Conservation (phyloP, 2,888 invertebrate species). For the Phaonia tiefii region DNA sequence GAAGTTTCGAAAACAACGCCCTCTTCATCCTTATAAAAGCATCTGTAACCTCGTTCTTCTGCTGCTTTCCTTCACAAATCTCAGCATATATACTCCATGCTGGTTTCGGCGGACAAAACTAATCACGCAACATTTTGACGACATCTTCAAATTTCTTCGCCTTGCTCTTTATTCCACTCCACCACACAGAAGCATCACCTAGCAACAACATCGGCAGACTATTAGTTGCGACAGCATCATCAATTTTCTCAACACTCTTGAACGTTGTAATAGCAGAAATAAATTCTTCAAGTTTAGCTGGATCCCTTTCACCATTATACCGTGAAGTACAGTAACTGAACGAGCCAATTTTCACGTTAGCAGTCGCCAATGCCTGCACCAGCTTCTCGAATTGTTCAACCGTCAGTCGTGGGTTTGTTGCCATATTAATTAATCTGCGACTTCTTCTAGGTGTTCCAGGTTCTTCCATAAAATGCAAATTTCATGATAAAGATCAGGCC, state of each 20-base stretch:
- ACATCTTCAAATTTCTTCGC: background rate
- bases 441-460: too few relatives aligned
- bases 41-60: constrained; percentile 28
- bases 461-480: too few relatives aligned
- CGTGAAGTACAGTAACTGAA: background rate
- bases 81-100: constrained; percentile 35
- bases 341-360: background rate
- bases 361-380: background rate
- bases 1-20: constrained; percentile 20
- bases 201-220: background rate
- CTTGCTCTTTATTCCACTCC: background rate
- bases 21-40: constrained; percentile 20
- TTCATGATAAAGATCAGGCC: too few relatives aligned
- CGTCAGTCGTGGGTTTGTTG: too few relatives aligned
- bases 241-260: background rate
- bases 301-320: background rate
- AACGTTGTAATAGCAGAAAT: background rate
- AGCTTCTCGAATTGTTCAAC: too few relatives aligned
- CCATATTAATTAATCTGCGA: too few relatives aligned
- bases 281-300: background rate
- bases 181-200: background rate
- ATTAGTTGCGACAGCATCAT: background rate
- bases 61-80: constrained; percentile 20
- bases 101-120: constrained; percentile 25
- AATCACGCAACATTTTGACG: constrained; percentile 8